Base-by-base conservation (phyloP, 1,140 invertebrate species). In the Cyrtorhinus lividipennis region DNA sequence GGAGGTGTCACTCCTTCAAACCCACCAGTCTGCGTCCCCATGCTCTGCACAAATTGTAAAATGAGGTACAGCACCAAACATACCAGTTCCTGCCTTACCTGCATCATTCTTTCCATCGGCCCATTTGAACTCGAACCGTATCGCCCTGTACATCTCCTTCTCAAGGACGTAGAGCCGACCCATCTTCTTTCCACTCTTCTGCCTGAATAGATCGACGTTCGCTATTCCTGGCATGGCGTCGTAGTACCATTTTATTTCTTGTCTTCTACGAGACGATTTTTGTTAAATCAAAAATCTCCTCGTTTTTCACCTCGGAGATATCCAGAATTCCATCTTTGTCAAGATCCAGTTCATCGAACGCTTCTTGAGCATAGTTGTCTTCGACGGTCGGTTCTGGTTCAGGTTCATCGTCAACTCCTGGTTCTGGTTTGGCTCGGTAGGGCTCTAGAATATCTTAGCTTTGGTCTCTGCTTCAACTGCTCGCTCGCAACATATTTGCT, bases 201-300 rank as follows among this genome's bases (percentile, higher is more conserved):
- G 8, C 20, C 20, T 12, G 18, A 53, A 53, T 13, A 53, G 48
- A 5, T 12, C 20, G 10, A 15, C 8, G 48, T 53, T 22, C 10
- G 20, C 48, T 12, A 53, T 22, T 10, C 12, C 48, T 5, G 48
- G 48, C 48, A 53, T 53, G 3, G 48, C 48, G 20, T 53, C 48
- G 48, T 56, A 48, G 48, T 56, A 63, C 63, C 48, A 57, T 26
- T 46, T 18, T 57, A 56, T 66, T 66, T 79, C 75, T 68, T 79
- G 70, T 86, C 85, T 69, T 89, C 86, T 65, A 78, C 80, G 70
- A 93, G 82, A 24, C 80, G 72, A 38, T 84, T 80, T 70, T 83
- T 83, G 30, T 84, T 76, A 94, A 70, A 70, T 90, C 83, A 8
- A 82, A 82, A 24, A 80, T 72, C 44, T 80, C 80, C 68, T 26